phyloP scores from a whole-genome alignment of 2,888 invertebrate species.

The Patella pellucida region DNA sequence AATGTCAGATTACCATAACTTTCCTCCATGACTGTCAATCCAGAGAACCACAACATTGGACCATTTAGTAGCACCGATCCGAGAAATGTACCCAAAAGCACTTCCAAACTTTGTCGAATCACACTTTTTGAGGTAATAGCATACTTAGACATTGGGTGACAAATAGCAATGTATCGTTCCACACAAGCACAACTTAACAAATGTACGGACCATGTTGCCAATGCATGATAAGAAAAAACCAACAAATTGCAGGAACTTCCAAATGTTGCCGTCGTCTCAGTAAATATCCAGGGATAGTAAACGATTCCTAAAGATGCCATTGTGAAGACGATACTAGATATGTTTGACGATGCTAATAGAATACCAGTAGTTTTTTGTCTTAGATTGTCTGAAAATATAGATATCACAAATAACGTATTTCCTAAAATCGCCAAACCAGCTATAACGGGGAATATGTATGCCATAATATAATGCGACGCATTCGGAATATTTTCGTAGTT shows the following conservation, averaged over 20 bases:
- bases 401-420: not conserved
- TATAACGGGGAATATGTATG: not conserved
- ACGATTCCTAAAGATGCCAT: not conserved
- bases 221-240: not conserved
- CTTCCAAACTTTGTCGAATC: not conserved
- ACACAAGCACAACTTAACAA: not conserved
- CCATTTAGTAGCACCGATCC: not conserved
- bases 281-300: not conserved
- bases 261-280: not conserved
- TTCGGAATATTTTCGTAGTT: not conserved
- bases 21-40: not conserved
- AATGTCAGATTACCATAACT: not conserved
- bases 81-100: not conserved
- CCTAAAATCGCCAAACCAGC: not conserved
- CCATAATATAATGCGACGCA: not conserved
- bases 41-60: not conserved
- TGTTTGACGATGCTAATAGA: not conserved
- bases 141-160: not conserved
- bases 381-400: not conserved
- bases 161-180: not conserved
- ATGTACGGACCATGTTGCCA: constrained; percentile 2
- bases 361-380: not conserved
- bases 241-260: not conserved
- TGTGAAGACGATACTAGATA: not conserved
- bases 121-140: not conserved